Base-by-base conservation (phyloP, 35 echinoderm and acorn worm genomes). In the Ophiothrix spiculata region DNA sequence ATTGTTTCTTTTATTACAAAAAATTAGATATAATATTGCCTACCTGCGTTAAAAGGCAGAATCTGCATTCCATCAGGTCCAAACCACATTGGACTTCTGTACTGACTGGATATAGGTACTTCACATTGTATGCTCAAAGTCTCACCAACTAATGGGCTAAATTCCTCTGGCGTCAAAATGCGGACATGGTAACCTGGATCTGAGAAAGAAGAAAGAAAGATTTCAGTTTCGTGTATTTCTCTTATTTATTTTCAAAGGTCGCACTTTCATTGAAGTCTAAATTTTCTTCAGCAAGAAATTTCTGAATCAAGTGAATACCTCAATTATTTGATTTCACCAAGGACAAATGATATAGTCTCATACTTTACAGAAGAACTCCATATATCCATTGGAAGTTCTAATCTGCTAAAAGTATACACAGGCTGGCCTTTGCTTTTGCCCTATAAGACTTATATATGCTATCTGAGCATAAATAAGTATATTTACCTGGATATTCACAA, bases 1-100 rank as follows among this genome's bases (percentile, higher is more conserved):
- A n/a, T n/a, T n/a, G n/a, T n/a, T n/a, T n/a, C n/a, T n/a, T n/a
- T n/a, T n/a, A n/a, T n/a, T n/a, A n/a, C n/a, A n/a, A n/a, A n/a
- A n/a, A n/a, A n/a, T n/a, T n/a, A n/a, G n/a, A n/a, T n/a, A n/a
- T n/a, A n/a, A n/a, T n/a, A n/a, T n/a, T n/a, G n/a, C n/a, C n/a
- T n/a, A n/a, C n/a, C n/a, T n/a, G n/a, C 45, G 45, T 8, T 21
- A 54, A 21, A 8, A 54, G 45, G 45, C 8, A 54, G 45, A 11
- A 54, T 21, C 45, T 54, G 45, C 45, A 54, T 54, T 6, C 87
- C 87, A 77, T 81, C 75, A n/a, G 94, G 94, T 33, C 87, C 88
- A 25, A 73, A 64, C 94, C 94, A 97, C 38, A 90, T 35, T 17
- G 94, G 94, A 39, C 90, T 90, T 6, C 79, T 81, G 31, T 93